Evolutionary conservation across 2,797 vertebrate genomes (phyloP).

Genomic region (Anguilla anguilla): DNA sequence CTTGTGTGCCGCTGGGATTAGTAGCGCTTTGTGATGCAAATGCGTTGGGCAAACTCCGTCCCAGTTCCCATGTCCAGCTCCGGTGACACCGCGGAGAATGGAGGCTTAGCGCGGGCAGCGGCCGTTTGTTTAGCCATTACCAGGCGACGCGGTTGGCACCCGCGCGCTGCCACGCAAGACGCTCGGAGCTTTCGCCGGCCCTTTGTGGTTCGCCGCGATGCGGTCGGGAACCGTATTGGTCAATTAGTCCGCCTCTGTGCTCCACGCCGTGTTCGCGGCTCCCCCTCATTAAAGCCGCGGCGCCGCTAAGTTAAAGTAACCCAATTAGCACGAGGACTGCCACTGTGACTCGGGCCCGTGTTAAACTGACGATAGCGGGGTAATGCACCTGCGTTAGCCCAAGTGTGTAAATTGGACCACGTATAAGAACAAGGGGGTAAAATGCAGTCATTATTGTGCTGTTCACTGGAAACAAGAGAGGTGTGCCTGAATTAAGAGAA

Average conservation of each 20-base stretch:
- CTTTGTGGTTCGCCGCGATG: not conserved
- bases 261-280: not conserved
- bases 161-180: constrained; percentile 23
- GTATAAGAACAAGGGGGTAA: not conserved
- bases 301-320: not conserved
- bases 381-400: not conserved
- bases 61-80: constrained; percentile 42
- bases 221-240: not conserved
- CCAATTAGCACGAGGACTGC: not conserved
- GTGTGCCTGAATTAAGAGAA: not conserved
- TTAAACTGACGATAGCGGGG: not conserved
- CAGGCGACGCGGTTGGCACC: constrained; percentile 17
- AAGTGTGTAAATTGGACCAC: not conserved
- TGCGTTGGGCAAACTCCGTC: constrained; percentile 40
- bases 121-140: constrained; percentile 27
- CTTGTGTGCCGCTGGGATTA: constrained; percentile 22
- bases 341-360: not conserved
- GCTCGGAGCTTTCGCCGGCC: not conserved
- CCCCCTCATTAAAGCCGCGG: not conserved
- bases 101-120: not conserved
- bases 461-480: not conserved
- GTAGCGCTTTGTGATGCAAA: constrained; percentile 52
- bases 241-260: not conserved
- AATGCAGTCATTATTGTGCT: not conserved
- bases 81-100: not conserved